A percentile compares a stretch with the other conserved stretches of the same genome.
phyloP scores from a whole-genome alignment of 1,140 invertebrate species.

The Ceratitis capitata region DNA sequence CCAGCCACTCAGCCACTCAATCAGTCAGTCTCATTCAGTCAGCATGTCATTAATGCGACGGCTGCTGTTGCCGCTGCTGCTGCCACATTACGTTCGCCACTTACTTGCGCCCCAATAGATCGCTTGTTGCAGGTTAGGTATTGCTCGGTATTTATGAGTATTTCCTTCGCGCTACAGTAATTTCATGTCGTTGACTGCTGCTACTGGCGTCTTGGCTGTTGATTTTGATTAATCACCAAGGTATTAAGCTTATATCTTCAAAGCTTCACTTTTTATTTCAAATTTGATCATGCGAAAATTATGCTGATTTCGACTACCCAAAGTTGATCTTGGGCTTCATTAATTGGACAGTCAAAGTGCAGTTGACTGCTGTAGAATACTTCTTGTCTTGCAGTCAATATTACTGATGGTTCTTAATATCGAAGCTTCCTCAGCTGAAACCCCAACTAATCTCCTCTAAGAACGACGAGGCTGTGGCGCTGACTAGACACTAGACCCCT shows the following conservation, averaged over 20 bases:
- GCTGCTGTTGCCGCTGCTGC: neutral
- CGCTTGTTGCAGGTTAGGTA: neutral
- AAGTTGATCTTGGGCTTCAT: too few relatives aligned
- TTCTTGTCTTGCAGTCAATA: too few relatives aligned
- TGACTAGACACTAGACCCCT: too few relatives aligned
- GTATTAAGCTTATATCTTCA: neutral
- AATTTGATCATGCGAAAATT: too few relatives aligned
- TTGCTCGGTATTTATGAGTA: neutral
- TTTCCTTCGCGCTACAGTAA: neutral
- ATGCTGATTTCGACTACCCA: too few relatives aligned
- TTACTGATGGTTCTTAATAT: neutral
- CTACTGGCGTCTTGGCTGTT: neutral
- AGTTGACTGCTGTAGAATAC: too few relatives aligned
- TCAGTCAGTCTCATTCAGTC: neutral
- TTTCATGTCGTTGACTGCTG: neutral
- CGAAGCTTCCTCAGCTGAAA: too few relatives aligned
- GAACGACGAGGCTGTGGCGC: too few relatives aligned
- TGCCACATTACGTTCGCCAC: constrained; percentile 20
- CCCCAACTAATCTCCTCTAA: too few relatives aligned
- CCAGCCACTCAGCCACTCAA: neutral
- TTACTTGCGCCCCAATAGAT: neutral
- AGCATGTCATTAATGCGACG: neutral
- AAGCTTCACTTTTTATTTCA: neutral
- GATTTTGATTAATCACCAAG: neutral
- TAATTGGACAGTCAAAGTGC: too few relatives aligned